These are phyloP conservation scores for Pseudomyrmex gracilis DNA, from an alignment of 1,140 invertebrate species.

Conservation along the genomic window DNA sequence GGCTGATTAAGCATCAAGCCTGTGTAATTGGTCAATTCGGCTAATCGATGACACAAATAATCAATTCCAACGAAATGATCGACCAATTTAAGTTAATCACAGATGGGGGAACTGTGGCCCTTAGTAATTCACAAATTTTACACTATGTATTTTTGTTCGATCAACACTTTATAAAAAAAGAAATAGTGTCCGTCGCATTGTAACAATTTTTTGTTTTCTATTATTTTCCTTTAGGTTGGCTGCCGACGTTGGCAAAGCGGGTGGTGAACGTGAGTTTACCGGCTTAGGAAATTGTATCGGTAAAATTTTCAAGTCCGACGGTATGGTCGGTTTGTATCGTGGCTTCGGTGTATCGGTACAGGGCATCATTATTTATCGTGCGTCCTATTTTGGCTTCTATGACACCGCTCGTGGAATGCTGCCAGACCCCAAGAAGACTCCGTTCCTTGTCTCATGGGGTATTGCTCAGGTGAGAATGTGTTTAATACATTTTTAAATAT, in stretches of 20 bases:
- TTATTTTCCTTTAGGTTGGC: constrained; percentile 87
- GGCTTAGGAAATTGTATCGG: constrained; percentile 93
- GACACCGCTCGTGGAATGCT: constrained; percentile 96
- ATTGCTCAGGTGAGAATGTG: constrained; percentile 90
- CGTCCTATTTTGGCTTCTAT: constrained; percentile 97
- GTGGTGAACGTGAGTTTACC: constrained; percentile 91
- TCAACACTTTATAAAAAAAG: too few relatives aligned
- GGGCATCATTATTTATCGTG: constrained; percentile 95
- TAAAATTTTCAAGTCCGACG: constrained; percentile 94
- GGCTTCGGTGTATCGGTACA: constrained; percentile 96
- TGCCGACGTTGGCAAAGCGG: constrained; percentile 93
- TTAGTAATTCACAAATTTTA: neutral
- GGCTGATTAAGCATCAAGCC: too few relatives aligned
- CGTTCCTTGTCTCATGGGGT: constrained; percentile 90
- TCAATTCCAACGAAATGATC: too few relatives aligned
- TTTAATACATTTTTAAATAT: neutral
- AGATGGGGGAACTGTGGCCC: too few relatives aligned
- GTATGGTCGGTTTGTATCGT: constrained; percentile 93
- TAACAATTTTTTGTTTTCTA: neutral
- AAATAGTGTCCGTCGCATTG: neutral
- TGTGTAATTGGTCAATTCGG: too few relatives aligned
- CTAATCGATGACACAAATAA: too few relatives aligned
- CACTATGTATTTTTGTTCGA: too few relatives aligned
- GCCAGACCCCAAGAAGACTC: constrained; percentile 93
- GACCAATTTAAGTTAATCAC: too few relatives aligned